phyloP scores from a whole-genome alignment of 2,888 invertebrate species.

The Neoaliturus tenellus region DNA sequence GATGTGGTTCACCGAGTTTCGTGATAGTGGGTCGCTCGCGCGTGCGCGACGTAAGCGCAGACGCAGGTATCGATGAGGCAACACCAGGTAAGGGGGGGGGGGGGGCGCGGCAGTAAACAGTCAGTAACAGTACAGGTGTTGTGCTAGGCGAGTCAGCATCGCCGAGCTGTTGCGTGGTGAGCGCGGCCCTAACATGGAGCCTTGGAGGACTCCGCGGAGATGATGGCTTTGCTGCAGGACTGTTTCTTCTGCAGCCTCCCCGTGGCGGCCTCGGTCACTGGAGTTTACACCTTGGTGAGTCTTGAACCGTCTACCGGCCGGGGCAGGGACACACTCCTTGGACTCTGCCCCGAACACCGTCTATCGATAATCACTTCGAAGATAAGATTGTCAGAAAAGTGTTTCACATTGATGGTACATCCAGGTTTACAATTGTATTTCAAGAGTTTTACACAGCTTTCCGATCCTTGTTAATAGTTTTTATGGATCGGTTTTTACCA shows the following conservation, averaged over 20 bases:
- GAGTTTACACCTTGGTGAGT: constrained; percentile 73
- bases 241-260: constrained; percentile 74
- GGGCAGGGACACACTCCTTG: background rate
- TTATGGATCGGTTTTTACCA: too few species aligned
- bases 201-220: background rate
- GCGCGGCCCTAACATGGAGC: background rate
- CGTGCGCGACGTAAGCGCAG: background rate
- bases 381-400: too few species aligned
- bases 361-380: too few species aligned
- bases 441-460: too few species aligned
- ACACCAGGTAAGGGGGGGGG: background rate
- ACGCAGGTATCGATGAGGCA: constrained; percentile 2
- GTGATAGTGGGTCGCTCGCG: too few species aligned
- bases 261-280: constrained; percentile 73
- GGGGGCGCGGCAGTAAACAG: background rate
- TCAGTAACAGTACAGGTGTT: constrained; percentile 25
- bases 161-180: too few species aligned
- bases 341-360: background rate
- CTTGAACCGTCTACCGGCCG: background rate
- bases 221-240: constrained; percentile 71
- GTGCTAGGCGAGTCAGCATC: constrained; percentile 6
- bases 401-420: too few species aligned
- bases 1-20: too few species aligned
- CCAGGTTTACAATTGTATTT: too few species aligned
- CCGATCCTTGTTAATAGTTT: too few species aligned